Evolutionary conservation across 2,113 vertebrate species (phyloP).

Genomic region (Neotragus moschatus): DNA sequence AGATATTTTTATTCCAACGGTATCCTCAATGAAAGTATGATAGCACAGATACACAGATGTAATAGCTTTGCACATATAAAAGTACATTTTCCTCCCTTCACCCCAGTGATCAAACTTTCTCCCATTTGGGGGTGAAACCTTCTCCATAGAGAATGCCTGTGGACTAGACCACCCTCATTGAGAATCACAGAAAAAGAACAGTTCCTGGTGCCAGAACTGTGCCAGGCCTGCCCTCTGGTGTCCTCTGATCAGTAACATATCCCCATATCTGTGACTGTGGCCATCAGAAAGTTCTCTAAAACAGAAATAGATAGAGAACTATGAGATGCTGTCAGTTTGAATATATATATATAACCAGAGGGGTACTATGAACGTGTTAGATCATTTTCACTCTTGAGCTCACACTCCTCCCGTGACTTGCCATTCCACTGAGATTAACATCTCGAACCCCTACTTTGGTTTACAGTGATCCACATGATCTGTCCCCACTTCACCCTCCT

Average conservation of each 20-base stretch:
- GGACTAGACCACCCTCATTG: rapidly evolving
- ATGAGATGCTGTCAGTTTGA: neutral
- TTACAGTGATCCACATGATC: neutral
- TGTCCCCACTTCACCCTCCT: neutral
- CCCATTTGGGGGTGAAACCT: neutral
- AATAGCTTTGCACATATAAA: neutral
- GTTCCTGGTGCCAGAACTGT: no score
- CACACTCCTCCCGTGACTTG: neutral
- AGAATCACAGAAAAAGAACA: neutral
- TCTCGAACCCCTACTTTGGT: neutral
- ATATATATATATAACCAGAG: neutral
- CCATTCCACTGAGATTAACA: neutral
- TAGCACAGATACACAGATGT: neutral
- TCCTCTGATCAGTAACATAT: neutral
- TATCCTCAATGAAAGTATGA: neutral
- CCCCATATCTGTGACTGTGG: rapidly evolving
- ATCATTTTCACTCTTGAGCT: neutral
- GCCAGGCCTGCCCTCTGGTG: neutral
- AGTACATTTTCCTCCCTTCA: neutral
- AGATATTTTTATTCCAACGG: neutral
- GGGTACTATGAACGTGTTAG: neutral
- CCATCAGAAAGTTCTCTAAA: neutral
- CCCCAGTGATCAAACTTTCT: neutral
- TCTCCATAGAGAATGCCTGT: neutral
- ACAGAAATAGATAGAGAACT: neutral